These are phyloP conservation scores for Anarhynchus alexandrinus DNA, from an alignment of 2,113 vertebrate species.

Conservation along the genomic window DNA sequence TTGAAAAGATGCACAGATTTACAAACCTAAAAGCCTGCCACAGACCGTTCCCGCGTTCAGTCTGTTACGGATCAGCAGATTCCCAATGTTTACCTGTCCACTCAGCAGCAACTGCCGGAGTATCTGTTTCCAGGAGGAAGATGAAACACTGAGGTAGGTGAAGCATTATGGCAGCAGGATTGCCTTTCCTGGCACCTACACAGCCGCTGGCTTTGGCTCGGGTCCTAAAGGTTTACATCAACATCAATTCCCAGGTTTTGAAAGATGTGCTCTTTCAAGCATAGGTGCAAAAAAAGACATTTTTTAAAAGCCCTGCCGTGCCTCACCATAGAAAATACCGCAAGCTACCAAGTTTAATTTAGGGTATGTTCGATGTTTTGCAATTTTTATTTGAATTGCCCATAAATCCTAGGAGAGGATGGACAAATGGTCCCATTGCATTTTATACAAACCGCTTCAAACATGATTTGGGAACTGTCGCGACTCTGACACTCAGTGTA, in stretches of 20 bases:
- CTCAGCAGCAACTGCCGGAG: background rate
- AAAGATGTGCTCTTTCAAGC: background rate
- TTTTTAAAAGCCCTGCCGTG: background rate
- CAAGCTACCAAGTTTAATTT: background rate
- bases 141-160: background rate
- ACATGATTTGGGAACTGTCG: rapidly evolving
- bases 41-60: background rate
- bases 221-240: background rate
- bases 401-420: background rate
- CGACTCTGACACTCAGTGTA: background rate
- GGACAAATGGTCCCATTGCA: background rate
- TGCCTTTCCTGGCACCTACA: background rate
- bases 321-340: background rate
- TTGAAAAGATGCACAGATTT: background rate
- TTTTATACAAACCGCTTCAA: background rate
- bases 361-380: background rate
- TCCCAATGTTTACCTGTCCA: background rate
- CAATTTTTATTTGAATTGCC: background rate
- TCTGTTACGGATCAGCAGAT: background rate
- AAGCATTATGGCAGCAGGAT: background rate
- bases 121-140: background rate
- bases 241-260: background rate
- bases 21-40: background rate
- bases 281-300: background rate
- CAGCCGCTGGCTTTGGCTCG: background rate